phyloP scores from a whole-genome alignment of 1,140 invertebrate species.

The Chionoecetes opilio region DNA sequence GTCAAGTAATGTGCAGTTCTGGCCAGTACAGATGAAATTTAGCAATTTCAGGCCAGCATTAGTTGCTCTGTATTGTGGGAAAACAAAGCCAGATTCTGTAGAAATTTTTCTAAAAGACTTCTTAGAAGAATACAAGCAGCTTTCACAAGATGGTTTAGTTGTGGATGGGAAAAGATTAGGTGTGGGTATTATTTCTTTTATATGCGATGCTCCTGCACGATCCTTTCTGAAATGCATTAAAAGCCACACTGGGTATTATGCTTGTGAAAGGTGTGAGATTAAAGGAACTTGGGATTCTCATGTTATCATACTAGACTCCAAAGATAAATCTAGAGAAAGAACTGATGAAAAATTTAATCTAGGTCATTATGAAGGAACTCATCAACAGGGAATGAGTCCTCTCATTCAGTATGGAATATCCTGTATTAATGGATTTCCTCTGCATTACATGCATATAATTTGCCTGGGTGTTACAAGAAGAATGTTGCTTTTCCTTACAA shows the following conservation, averaged over 20 bases:
- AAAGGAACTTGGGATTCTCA: constrained; percentile 46
- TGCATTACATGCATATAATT: too few species aligned
- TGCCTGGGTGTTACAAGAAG: too few species aligned
- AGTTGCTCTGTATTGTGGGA: constrained; percentile 46
- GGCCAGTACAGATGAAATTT: constrained; percentile 38
- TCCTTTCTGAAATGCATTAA: constrained; percentile 49
- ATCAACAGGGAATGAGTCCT: neutral
- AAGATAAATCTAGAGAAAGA: constrained; percentile 5
- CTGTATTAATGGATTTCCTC: too few species aligned
- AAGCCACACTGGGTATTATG: constrained; percentile 53
- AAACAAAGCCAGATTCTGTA: constrained; percentile 55
- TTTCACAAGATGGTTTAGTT: constrained; percentile 54
- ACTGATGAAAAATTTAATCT: constrained; percentile 54
- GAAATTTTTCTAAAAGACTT: constrained; percentile 47
- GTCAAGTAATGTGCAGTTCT: neutral
- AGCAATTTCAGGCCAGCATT: too few species aligned
- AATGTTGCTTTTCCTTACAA: too few species aligned
- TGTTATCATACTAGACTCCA: constrained; percentile 11
- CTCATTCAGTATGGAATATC: too few species aligned
- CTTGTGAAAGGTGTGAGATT: constrained; percentile 59
- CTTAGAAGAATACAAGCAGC: constrained; percentile 60
- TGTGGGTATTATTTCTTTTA: neutral
- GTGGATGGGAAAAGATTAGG: constrained; percentile 38
- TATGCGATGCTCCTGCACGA: constrained; percentile 56
- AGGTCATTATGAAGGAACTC: constrained; percentile 22